Conservation (phyloP, 2,797 vertebrate species). For the Psittacula derbiana region DNA sequence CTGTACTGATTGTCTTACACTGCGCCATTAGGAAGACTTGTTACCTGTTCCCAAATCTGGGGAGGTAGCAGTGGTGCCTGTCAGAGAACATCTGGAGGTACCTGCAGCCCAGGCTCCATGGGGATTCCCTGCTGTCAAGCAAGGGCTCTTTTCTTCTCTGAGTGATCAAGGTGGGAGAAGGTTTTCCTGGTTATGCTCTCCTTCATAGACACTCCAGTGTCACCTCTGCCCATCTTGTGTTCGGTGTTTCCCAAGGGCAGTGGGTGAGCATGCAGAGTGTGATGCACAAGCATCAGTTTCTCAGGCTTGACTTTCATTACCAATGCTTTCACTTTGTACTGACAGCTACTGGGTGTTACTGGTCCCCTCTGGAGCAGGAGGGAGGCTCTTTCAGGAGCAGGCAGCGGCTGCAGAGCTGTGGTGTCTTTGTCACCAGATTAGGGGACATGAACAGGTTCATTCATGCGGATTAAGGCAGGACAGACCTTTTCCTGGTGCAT, state of each 20-base stretch:
- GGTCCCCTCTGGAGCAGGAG: not conserved
- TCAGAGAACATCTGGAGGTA: fast-evolving
- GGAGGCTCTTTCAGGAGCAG: not conserved
- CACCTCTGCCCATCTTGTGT: fast-evolving
- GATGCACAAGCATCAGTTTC: not conserved
- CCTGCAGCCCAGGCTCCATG: fast-evolving
- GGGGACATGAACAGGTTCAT: not conserved
- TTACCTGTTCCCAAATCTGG: fast-evolving
- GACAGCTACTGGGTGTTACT: not conserved
- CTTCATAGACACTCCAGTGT: not conserved
- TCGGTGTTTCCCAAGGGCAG: not conserved
- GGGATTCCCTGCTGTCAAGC: not conserved
- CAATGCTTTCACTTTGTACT: not conserved
- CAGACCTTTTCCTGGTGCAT: not conserved
- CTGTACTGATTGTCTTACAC: not conserved
- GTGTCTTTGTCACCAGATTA: not conserved
- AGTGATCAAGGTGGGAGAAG: fast-evolving
- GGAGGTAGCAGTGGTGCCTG: not conserved
- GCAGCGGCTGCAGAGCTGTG: not conserved
- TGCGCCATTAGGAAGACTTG: not conserved
- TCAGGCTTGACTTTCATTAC: not conserved
- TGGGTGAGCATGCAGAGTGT: not conserved
- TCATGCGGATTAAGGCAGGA: not conserved
- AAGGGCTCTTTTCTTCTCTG: not conserved
- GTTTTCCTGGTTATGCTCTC: not conserved